Conservation (phyloP, 2,797 vertebrate genomes). For the Falco cherrug region DNA sequence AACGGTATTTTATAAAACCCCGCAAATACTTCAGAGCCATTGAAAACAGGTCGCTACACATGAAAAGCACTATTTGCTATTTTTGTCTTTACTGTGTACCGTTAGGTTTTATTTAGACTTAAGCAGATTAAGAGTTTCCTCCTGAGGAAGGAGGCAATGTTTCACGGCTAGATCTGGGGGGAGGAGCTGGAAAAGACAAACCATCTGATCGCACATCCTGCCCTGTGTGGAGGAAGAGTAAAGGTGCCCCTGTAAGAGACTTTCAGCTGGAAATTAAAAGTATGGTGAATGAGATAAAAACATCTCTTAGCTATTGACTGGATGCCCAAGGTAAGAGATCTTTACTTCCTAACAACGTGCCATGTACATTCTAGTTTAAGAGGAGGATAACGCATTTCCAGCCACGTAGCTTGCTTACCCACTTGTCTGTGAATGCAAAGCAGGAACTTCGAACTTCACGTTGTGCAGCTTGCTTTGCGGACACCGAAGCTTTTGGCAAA, state of each 20-base stretch:
- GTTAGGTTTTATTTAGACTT: background rate
- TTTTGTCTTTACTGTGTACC: background rate
- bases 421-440: constrained; percentile 67
- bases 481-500: constrained; percentile 70
- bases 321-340: constrained; percentile 38
- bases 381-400: constrained; percentile 78
- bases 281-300: background rate
- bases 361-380: background rate
- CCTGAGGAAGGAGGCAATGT: constrained; percentile 23
- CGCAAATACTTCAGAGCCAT: background rate
- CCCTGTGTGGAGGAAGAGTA: background rate
- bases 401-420: constrained; percentile 67
- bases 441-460: constrained; percentile 17
- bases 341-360: background rate
- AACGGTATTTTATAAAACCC: background rate
- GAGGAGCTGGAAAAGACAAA: constrained; percentile 44
- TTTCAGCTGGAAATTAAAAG: background rate
- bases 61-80: background rate
- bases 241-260: background rate
- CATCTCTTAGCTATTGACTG: background rate
- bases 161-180: background rate
- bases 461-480: constrained; percentile 73
- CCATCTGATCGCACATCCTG: background rate
- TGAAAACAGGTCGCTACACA: background rate
- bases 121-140: constrained; percentile 22